phyloP scores from a whole-genome alignment of 2,888 invertebrate genomes.

The Xylota segnis region DNA sequence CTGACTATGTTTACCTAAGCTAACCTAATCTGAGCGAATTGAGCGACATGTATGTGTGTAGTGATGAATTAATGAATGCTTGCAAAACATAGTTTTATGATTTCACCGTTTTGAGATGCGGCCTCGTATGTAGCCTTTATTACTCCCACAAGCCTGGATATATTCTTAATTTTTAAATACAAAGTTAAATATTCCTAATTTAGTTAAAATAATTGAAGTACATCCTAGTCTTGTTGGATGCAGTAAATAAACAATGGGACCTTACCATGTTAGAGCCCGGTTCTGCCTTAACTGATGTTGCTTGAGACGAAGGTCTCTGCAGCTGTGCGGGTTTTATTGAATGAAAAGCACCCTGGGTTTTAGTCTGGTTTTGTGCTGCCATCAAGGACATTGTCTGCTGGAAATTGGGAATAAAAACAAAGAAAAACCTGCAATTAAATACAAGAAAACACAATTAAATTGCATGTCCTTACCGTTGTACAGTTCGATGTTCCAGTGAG shows the following conservation, averaged over 20 bases:
- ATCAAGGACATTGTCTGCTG: constrained; percentile 78
- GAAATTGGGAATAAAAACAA: constrained; percentile 3
- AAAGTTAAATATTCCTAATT: not conserved
- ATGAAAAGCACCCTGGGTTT: constrained; percentile 81
- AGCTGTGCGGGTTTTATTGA: constrained; percentile 80
- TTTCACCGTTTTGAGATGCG: constrained; percentile 1
- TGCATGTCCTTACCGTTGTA: constrained; percentile 72
- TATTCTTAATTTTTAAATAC: constrained; percentile 19
- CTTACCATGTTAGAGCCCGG: constrained; percentile 82
- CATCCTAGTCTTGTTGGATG: constrained; percentile 12
- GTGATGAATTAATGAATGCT: constrained; percentile 5
- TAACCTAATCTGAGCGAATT: not conserved
- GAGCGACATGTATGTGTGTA: not conserved
- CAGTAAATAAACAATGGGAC: constrained; percentile 7
- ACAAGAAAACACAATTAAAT: not conserved
- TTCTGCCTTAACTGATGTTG: constrained; percentile 83
- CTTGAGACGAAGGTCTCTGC: constrained; percentile 81
- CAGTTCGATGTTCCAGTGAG: constrained; percentile 57
- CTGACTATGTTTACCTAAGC: not conserved
- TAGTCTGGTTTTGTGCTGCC: constrained; percentile 78
- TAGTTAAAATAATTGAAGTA: constrained; percentile 1
- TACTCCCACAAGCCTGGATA: constrained; percentile 12
- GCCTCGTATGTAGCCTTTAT: constrained; percentile 7
- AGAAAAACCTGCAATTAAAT: not conserved
- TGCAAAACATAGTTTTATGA: not conserved